Evolutionary conservation across 2,797 vertebrate genomes (phyloP), one percentile per base, ranked within the genome.

Genomic region (Eulemur coronatus): DNA sequence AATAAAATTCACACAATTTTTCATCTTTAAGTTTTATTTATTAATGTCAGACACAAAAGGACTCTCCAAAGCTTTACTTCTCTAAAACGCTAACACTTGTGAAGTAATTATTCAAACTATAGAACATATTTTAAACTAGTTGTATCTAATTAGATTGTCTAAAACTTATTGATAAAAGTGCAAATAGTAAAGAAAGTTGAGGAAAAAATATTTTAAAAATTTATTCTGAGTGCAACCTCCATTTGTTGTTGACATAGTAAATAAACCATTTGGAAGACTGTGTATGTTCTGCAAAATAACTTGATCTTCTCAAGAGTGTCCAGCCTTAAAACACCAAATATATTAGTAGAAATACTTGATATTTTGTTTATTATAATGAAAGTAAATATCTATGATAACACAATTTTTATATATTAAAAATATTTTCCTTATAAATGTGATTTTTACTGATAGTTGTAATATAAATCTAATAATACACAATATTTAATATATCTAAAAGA

Each of bases 21-120:
- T 96, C 61, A 82, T 82, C 41, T 89, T 84, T 59, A 65, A 5
- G 30, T 84, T 95, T 94, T 57, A 89, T n/a, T 91, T 96, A 75
- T 35, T 63, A 91, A 91, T 20, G 0, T 35, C 87, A 81, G 15
- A 82, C 30, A 79, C 26, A 89, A 91, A 84, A 84, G 52, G 30
- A 75, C 13, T n/a, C 61, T 28, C 20, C 33, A 87, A 38, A 52
- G 14, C 85, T 80, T 94, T 55, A 76, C 55, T 89, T 93, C 46
- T 75, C 70, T 76, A 52, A 94, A 94, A 80, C 43, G 33, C 14
- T 78, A 89, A 61, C 75, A 84, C 38, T 89, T 96, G 91, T 82
- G 7, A 97, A 89, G 63, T 86, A 76, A 67, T 57, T 90, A 48
- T 48, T 91, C 55, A 92, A 87, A 92, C 57, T 89, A 79, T 46